Base-by-base conservation (phyloP, 2,797 vertebrate genomes). In the Yasuhikotakia modesta region DNA sequence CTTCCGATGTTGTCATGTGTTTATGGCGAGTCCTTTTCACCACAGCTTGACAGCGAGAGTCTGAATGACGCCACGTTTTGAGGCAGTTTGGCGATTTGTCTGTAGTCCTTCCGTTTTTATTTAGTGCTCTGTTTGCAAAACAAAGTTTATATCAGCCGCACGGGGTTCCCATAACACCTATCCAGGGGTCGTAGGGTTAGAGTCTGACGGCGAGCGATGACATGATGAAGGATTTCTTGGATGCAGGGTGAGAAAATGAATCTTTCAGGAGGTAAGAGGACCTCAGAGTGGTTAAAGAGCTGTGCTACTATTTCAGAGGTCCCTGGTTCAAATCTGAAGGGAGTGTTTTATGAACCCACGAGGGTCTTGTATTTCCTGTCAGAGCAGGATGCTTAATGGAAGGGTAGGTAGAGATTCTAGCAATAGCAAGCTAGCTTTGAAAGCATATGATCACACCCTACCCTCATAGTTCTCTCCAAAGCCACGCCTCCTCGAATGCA, bases 121-220 rank as follows among this genome's bases (percentile, higher is more conserved):
- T 87, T 67, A 83, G 75, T 82, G 84, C 88, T 87, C 86, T 85
- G 89, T 84, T 89, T 86, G 78, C 80, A 79, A 78, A 85, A 77
- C 76, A 87, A 87, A 85, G 45, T 78, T 77, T 63, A 63, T 70
- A 70, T 70, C 45, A 43, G 45, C 30, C 2, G 0, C 1, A 3
- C 55, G 27, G 45, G 16, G 21, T 39, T 64, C 35, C 61, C 67
- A 57, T 70, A 48, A 83, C 86, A 82, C 82, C 87, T 87, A 83
- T 88, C 82, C 82, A 69, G 77, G 70, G 87, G 89, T 90, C 89
- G 89, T 45, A 48, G 77, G 88, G 85, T 90, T 83, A 87, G 82
- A 82, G 83, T 86, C 63, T 81, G 70, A 87, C 81, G 80, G 76
- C 85, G 78, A 70, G 60, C 52, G 78, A 73, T 89, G 86, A 90